Percentiles rank a stretch among this genome's conserved stretches.
Conservation (phyloP, 1,140 invertebrate species). For the Euura lappo region DNA sequence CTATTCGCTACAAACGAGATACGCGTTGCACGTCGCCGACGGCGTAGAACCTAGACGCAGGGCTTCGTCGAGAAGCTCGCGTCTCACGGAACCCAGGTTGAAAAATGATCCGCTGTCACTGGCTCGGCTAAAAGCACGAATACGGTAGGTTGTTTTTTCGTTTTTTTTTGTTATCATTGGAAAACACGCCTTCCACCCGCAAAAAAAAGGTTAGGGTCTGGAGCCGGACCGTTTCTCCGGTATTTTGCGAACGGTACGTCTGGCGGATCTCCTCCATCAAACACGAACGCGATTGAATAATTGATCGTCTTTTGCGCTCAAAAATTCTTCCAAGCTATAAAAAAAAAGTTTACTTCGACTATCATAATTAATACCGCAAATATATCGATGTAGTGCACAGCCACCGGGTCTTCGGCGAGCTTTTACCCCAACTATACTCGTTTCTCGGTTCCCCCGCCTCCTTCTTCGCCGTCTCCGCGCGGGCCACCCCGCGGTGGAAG, state of each 20-base stretch:
- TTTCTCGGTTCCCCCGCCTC: background rate
- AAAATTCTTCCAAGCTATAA: too few species aligned
- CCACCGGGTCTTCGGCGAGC: too few species aligned
- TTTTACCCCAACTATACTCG: too few species aligned
- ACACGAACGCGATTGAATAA: background rate
- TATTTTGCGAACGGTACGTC: background rate
- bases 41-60: slow-evolving; percentile 25
- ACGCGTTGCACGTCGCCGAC: slow-evolving; percentile 49
- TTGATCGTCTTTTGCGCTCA: background rate
- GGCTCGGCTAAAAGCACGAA: slow-evolving; percentile 47
- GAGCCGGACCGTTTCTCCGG: background rate
- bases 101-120: slow-evolving; percentile 53
- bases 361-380: too few species aligned
- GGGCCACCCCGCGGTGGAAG: slow-evolving; percentile 55
- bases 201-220: background rate
- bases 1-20: background rate
- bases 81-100: slow-evolving; percentile 43
- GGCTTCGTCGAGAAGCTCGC: background rate
- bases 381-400: too few species aligned
- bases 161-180: slow-evolving; percentile 18
- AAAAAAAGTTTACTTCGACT: too few species aligned
- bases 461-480: slow-evolving; percentile 27
- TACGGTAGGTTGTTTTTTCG: slow-evolving; percentile 34
- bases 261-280: background rate
- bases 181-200: slow-evolving; percentile 31